A percentile compares a stretch with the other conserved stretches of the same genome.
Conservation (phyloP, 2,888 invertebrate species). For the Orgyia antiqua region DNA sequence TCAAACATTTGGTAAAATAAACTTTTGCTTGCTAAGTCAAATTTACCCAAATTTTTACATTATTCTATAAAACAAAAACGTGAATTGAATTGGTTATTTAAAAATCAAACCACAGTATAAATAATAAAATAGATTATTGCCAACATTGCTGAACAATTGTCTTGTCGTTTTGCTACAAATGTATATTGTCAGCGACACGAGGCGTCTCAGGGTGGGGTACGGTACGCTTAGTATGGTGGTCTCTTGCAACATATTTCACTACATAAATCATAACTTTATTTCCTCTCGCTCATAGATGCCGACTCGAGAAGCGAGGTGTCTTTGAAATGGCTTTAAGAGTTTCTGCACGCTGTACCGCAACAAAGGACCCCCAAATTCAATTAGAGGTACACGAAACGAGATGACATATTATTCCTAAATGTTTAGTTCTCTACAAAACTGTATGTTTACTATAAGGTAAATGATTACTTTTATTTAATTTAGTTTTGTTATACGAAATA, state of each 20-base stretch:
- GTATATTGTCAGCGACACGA: constrained; percentile 54
- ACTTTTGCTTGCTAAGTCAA: too few relatives aligned
- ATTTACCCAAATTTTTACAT: too few relatives aligned
- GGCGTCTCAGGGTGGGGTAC: constrained; percentile 31
- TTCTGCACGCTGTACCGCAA: constrained; percentile 54
- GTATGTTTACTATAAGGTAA: too few relatives aligned
- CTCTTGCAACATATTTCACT: constrained; percentile 67
- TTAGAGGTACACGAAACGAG: constrained; percentile 52
- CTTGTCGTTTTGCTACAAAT: constrained; percentile 46
- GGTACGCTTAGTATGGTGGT: constrained; percentile 40
- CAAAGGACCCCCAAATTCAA: constrained; percentile 69
- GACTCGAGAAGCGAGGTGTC: constrained; percentile 52
- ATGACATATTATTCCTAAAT: constrained; percentile 47
- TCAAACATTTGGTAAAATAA: too few relatives aligned
- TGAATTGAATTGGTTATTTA: too few relatives aligned
- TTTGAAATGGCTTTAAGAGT: constrained; percentile 70
- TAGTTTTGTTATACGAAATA: too few relatives aligned
- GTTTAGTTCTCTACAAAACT: too few relatives aligned
- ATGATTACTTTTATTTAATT: too few relatives aligned
- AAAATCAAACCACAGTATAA: too few relatives aligned
- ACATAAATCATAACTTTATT: constrained; percentile 77
- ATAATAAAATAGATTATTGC: too few relatives aligned
- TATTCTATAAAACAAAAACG: too few relatives aligned
- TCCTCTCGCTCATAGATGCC: constrained; percentile 65
- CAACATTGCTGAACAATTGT: constrained; percentile 48